Percentiles rank a stretch among this genome's conserved stretches.
Conservation (phyloP, 2,888 invertebrate species). For the Epinotia ramella region DNA sequence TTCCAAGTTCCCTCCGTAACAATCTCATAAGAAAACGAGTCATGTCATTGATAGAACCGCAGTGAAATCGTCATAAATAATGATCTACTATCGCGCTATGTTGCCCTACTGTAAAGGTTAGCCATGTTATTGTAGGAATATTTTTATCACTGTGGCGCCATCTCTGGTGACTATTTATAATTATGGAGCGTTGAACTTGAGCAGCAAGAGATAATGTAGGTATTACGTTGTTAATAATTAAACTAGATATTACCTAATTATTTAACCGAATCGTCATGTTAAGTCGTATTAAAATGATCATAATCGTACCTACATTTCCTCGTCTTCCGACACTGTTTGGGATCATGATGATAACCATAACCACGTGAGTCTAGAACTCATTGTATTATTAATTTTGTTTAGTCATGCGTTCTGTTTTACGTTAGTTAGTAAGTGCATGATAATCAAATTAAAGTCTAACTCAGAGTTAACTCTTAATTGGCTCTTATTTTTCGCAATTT, state of each 20-base stretch:
- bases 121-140: conserved; percentile 37
- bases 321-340: neutral
- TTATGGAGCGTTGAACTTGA: conserved; percentile 46
- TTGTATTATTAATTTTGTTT: neutral
- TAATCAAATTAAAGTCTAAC: too few relatives aligned
- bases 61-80: conserved; percentile 23
- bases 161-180: conserved; percentile 37
- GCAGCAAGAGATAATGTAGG: neutral
- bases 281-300: neutral
- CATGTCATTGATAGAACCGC: conserved; percentile 24
- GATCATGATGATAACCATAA: neutral
- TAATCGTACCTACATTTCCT: neutral
- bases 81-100: conserved; percentile 7
- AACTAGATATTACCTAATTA: conserved; percentile 1
- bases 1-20: neutral
- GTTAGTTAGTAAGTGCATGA: too few relatives aligned
- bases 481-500: too few relatives aligned
- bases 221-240: conserved; percentile 14
- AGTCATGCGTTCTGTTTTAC: too few relatives aligned
- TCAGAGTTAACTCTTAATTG: too few relatives aligned
- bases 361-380: neutral
- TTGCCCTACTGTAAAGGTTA: conserved; percentile 30
- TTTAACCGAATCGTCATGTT: neutral
- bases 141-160: conserved; percentile 42
- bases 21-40: neutral